phyloP scores from a whole-genome alignment of 1,140 invertebrate species.

The Penaeus vannamei region DNA sequence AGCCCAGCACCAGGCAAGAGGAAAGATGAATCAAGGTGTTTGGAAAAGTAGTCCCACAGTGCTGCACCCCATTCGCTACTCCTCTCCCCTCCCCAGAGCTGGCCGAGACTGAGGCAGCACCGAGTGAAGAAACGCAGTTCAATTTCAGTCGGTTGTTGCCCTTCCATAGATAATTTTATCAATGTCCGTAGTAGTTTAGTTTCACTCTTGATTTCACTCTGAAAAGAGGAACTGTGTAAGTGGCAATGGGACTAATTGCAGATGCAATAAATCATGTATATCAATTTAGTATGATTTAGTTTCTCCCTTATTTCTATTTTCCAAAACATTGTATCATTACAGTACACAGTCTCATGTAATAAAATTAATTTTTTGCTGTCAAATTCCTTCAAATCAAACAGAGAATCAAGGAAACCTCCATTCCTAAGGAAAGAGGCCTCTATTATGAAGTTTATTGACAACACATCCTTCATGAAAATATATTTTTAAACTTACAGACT shows the following conservation, averaged over 20 bases:
- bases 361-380: no score
- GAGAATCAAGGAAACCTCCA: no score
- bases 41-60: conserved; percentile 68
- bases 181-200: conserved; percentile 57
- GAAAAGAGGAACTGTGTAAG: neutral
- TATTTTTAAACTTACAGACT: neutral
- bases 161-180: conserved; percentile 47
- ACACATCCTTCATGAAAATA: neutral
- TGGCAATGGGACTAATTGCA: no score
- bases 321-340: no score
- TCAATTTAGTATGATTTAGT: no score
- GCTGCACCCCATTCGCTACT: conserved; percentile 59
- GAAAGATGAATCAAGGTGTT: conserved; percentile 64
- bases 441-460: no score
- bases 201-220: conserved; percentile 62
- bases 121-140: conserved; percentile 61
- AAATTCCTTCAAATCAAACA: no score
- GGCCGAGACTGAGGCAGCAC: conserved; percentile 53
- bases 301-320: no score
- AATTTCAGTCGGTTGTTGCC: conserved; percentile 56
- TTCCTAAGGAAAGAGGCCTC: no score
- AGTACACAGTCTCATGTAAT: no score
- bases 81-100: conserved; percentile 60
- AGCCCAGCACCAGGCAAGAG: conserved; percentile 58
- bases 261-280: no score